Conservation (phyloP, 2,888 invertebrate species). For the Cremastinae sp. region DNA sequence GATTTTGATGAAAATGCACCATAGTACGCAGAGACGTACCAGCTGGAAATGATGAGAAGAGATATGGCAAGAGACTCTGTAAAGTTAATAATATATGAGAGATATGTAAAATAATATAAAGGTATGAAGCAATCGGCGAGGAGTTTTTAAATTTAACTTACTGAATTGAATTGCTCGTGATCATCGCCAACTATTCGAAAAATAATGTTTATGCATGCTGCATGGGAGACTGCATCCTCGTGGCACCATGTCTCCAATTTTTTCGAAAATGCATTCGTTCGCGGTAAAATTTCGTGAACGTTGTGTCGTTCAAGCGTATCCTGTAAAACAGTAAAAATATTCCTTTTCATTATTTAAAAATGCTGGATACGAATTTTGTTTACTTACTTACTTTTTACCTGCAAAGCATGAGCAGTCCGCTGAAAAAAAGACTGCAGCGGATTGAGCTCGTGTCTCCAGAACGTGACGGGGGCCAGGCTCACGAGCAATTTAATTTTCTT, state of each 20-base stretch:
- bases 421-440: slow-evolving; percentile 50
- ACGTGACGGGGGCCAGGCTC: slow-evolving; percentile 50
- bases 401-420: slow-evolving; percentile 33
- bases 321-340: slow-evolving; percentile 53
- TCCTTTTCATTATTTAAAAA: too few relatives aligned
- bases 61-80: slow-evolving; percentile 59
- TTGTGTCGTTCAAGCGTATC: slow-evolving; percentile 44
- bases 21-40: slow-evolving; percentile 58
- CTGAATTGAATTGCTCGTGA: slow-evolving; percentile 84
- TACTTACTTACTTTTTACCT: slow-evolving; percentile 18
- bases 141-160: slow-evolving; percentile 70
- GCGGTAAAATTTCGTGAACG: slow-evolving; percentile 85
- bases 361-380: too few relatives aligned
- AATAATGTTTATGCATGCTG: slow-evolving; percentile 86
- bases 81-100: not conserved
- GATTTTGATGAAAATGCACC: slow-evolving; percentile 57
- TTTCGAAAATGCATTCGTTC: slow-evolving; percentile 83
- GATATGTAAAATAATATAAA: too few relatives aligned
- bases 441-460: slow-evolving; percentile 53
- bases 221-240: slow-evolving; percentile 82
- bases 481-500: slow-evolving; percentile 51
- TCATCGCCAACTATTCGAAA: slow-evolving; percentile 88
- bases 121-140: too few relatives aligned
- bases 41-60: slow-evolving; percentile 59
- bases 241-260: slow-evolving; percentile 84